Evolutionary conservation across 2,113 vertebrate species (phyloP), one percentile per base, ranked within the genome.

Genomic region (Leptosomus discolor): DNA sequence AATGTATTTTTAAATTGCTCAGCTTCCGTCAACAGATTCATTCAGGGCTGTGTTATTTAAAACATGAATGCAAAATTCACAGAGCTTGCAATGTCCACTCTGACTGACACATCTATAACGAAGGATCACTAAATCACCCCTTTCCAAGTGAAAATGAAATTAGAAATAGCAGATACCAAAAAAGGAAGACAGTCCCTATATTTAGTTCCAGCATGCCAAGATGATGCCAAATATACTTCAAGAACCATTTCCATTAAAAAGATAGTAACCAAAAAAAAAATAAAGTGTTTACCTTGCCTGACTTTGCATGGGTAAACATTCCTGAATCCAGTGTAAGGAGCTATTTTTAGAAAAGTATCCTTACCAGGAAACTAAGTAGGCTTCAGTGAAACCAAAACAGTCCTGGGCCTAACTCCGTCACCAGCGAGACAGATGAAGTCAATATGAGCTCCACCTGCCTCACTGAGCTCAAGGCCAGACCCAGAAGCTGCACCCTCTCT

Each of bases 231-330:
- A 96, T 78, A 90, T 39, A 96, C 56, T 78, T 92, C 50, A 41
- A 46, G 75, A 88, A 39, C 58, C 5, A 60, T 89, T 93, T 82
- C 54, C 63, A 85, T 61, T 88, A 75, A 92, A 91, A 95, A 94
- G 54, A 71, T 51, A 64, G 37, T 53, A 50, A 81, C n/a, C 4
- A 91, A 80, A 75, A 46, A 46, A 34, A 8, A 3, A 45, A 60
- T 34, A 11, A 30, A 39, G 22, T 48, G 30, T 96, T 97, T 96
- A 94, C 92, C 90, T 71, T 94, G 80, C 85, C 56, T 89, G 90
- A 78, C 86, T 95, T 96, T 50, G 69, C 73, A 90, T 37, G 53
- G 24, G 79, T 86, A 97, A 97, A 97, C 83, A 97, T 96, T 95
- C 79, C 88, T 94, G 71, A 51, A 90, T 48, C 88, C 74, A 82